Base-by-base conservation (phyloP, 2,797 vertebrate genomes). In the Dicrostonyx torquatus region DNA sequence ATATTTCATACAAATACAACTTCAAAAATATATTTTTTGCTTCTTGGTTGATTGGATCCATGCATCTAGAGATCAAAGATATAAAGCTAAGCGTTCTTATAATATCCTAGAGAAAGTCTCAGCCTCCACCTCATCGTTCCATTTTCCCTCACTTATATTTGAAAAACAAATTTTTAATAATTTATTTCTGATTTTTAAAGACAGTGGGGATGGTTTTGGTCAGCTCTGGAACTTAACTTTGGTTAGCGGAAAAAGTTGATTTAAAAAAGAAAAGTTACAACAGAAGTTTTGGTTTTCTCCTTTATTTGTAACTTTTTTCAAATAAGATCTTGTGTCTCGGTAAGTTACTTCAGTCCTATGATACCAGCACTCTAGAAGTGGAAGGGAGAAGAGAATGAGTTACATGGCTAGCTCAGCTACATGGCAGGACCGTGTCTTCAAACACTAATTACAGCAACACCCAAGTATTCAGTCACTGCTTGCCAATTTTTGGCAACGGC, bases 241-340 rank as follows among this genome's bases (percentile, higher is more conserved):
- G 29, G n/a, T 70, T 60, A 75, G 40, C n/a, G n/a, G 75, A 89
- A 11, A 76, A 29, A 75, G 14, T 17, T 70, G 29, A 75, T 78
- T 31, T 90, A 72, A 78, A 18, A 62, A 34, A 90, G 18, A 55
- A 72, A 93, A 87, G 4, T 90, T 86, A 64, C 50, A 76, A 89
- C 45, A 29, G 83, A 72, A 66, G 34, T 70, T 91, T 40, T 53
- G 2, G 12, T 75, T 84, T 75, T 24, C 34, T 14, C 1, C 22
- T 58, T 73, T 5, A 68, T 50, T 53, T 85, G 5, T 72, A 50
- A 24, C 26, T 78, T 34, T 50, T 31, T 55, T 14, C 13, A 12
- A 29, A 29, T 29, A 62, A n/a, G 10, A 48, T 64, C 60, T 84
- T 68, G 13, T 34, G 34, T 10, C 43, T n/a, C 14, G 66, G 12